A percentile compares a stretch with the other conserved stretches of the same genome.
phyloP scores from a whole-genome alignment of 2,113 vertebrate species.

The Oenanthe oenanthe region DNA sequence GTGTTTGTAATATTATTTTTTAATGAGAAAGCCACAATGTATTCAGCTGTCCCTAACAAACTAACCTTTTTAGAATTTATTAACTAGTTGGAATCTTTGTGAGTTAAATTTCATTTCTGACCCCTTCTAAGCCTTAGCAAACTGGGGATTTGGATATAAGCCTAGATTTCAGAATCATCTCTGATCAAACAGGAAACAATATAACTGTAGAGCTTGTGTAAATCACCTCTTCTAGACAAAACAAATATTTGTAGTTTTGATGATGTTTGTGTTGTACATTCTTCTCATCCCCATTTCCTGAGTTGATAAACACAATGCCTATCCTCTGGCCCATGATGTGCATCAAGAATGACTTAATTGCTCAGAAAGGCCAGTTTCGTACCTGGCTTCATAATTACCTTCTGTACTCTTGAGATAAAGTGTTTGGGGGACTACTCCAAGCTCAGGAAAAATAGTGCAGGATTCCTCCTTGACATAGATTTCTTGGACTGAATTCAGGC shows the following conservation, averaged over 20 bases:
- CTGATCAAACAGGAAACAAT: constrained; percentile 44
- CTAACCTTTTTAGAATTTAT: not conserved
- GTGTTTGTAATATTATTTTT: not conserved
- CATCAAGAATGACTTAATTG: not conserved
- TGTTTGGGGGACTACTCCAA: not conserved
- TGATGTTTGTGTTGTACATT: not conserved
- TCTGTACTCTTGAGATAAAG: not conserved
- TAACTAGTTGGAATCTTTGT: not conserved
- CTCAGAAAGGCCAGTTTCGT: not conserved
- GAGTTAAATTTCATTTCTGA: constrained; percentile 15
- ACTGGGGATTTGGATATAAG: not conserved
- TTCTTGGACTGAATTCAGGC: constrained; percentile 45
- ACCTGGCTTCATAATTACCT: not conserved
- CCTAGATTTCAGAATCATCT: not conserved
- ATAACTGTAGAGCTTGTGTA: not conserved
- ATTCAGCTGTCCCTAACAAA: not conserved
- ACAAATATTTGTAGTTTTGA: constrained; percentile 17
- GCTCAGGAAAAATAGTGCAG: not conserved
- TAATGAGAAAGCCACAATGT: not conserved
- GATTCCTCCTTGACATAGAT: constrained; percentile 13
- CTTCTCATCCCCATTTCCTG: not conserved
- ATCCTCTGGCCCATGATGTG: not conserved
- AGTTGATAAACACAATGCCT: not conserved
- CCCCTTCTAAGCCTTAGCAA: not conserved
- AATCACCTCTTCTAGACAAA: constrained; percentile 48